Conservation (phyloP, 2,797 vertebrate species). For the Spatula clypeata region DNA sequence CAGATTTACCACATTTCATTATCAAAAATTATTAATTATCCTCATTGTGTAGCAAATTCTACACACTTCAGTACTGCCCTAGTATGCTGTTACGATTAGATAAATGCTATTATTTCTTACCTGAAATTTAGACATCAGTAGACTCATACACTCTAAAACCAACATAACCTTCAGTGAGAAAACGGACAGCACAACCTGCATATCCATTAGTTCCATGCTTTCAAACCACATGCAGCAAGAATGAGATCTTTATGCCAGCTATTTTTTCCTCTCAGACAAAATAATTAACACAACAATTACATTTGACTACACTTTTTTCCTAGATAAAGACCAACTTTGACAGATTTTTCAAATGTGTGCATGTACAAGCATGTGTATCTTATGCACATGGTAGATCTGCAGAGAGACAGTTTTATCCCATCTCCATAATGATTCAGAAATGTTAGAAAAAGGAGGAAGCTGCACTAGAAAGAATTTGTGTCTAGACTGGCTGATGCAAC, state of each 20-base stretch:
- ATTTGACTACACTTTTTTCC: not conserved
- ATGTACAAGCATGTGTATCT: not conserved
- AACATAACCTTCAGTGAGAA: not conserved
- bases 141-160: not conserved
- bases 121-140: not conserved
- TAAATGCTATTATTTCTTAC: not conserved
- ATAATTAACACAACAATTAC: conserved; percentile 25
- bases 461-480: conserved; percentile 40
- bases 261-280: conserved; percentile 35
- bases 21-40: not conserved
- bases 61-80: not conserved
- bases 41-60: not conserved
- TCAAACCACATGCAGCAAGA: not conserved
- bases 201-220: not conserved
- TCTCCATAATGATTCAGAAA: not conserved
- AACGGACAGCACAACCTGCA: not conserved
- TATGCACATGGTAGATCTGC: not conserved
- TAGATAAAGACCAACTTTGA: not conserved
- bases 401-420: conserved; percentile 30
- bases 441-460: not conserved
- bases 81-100: not conserved
- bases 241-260: not conserved
- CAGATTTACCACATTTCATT: not conserved
- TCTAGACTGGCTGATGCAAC: conserved; percentile 46
- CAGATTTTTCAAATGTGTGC: not conserved